A percentile compares a stretch with the other conserved stretches of the same genome.
Evolutionary conservation across 1,140 invertebrate species (phyloP).

Genomic region (Pachyrhynchus sulphureomaculatus): DNA sequence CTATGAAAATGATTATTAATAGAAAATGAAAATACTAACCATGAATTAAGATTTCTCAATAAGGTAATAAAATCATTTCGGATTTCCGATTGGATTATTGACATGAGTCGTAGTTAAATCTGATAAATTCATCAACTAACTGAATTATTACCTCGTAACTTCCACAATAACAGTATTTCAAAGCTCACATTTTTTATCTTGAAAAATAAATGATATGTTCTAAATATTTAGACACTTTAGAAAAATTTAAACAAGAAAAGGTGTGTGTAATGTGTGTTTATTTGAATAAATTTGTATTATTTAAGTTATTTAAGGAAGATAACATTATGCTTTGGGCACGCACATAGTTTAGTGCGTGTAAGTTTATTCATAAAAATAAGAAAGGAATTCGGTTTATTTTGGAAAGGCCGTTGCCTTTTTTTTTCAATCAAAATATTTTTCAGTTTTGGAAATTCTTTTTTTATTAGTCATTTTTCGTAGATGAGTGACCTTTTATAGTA

Average conservation of each 20-base stretch:
- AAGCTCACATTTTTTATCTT: not conserved
- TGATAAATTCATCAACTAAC: too few species aligned
- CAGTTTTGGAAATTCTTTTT: too few species aligned
- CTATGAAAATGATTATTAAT: too few species aligned
- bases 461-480: too few species aligned
- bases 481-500: too few species aligned
- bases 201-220: not conserved
- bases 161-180: too few species aligned
- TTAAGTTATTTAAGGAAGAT: slow-evolving; percentile 4
- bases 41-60: too few species aligned
- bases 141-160: too few species aligned
- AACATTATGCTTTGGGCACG: slow-evolving; percentile 1
- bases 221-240: slow-evolving; percentile 1
- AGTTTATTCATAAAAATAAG: not conserved
- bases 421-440: not conserved
- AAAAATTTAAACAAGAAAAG: not conserved
- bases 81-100: too few species aligned
- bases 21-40: too few species aligned
- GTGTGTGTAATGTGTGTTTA: slow-evolving; percentile 5
- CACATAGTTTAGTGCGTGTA: not conserved
- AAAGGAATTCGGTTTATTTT: not conserved
- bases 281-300: slow-evolving; percentile 6
- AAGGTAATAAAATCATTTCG: too few species aligned
- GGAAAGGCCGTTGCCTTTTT: not conserved
- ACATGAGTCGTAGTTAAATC: too few species aligned